Evolutionary conservation across 2,797 vertebrate species (phyloP).

Genomic region (Arrhamphus sclerolepis): DNA sequence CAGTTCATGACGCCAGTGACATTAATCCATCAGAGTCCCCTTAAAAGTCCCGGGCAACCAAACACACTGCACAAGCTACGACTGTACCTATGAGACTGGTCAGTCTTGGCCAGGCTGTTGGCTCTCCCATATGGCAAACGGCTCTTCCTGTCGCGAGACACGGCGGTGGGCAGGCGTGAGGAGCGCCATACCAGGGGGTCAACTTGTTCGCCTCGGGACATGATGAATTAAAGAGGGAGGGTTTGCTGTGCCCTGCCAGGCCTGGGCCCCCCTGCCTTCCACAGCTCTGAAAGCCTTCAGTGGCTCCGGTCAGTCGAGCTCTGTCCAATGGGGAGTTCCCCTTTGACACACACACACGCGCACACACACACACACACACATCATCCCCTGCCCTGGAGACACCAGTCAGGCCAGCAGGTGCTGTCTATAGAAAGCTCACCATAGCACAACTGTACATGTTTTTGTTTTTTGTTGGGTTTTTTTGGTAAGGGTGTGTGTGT

Average conservation of each 20-base stretch:
- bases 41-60: conserved; percentile 12
- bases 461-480: too few relatives aligned
- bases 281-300: conserved; percentile 45
- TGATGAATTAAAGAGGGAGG: conserved; percentile 65
- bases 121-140: conserved; percentile 69
- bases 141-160: conserved; percentile 74
- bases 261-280: conserved; percentile 42
- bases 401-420: conserved; percentile 77
- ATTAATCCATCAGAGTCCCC: conserved; percentile 32
- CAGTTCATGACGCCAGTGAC: conserved; percentile 60
- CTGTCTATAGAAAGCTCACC: conserved; percentile 80
- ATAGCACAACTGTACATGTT: conserved; percentile 65
- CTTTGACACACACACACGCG: conserved; percentile 27
- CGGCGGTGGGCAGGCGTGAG: conserved; percentile 72
- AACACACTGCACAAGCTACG: conserved; percentile 13
- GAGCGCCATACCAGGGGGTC: conserved; percentile 68
- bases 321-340: conserved; percentile 63
- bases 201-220: conserved; percentile 71
- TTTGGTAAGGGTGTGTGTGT: conserved; percentile 12
- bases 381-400: conserved; percentile 46
- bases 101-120: conserved; percentile 43
- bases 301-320: conserved; percentile 56
- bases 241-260: conserved; percentile 45
- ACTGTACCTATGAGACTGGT: conserved; percentile 75
- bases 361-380: conserved; percentile 25